Evolutionary conservation across 1,140 invertebrate genomes (phyloP).

Genomic region (Cataglyphis hispanica): DNA sequence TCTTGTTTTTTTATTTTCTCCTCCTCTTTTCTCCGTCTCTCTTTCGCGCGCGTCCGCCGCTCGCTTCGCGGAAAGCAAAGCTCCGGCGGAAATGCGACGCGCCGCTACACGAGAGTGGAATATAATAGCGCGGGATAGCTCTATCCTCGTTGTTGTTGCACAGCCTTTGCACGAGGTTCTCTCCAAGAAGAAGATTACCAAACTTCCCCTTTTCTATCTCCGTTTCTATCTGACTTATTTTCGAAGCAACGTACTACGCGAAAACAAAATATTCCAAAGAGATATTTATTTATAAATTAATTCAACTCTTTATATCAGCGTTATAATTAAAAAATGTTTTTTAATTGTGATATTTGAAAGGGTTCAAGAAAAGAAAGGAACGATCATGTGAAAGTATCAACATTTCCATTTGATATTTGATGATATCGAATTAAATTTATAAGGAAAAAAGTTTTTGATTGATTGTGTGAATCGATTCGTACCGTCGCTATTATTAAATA

Average conservation of each 20-base stretch:
- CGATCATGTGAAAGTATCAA: neutral
- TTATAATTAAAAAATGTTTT: neutral
- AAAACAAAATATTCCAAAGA: neutral
- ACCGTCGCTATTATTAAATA: neutral
- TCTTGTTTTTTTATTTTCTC: constrained; percentile 38
- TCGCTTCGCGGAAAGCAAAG: constrained; percentile 57
- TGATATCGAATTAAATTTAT: neutral
- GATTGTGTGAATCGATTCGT: neutral
- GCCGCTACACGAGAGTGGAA: constrained; percentile 62
- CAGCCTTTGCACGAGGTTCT: neutral
- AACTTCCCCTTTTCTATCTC: neutral
- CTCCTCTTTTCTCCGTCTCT: neutral
- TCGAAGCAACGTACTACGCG: neutral
- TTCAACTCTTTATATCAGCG: neutral
- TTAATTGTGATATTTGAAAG: neutral
- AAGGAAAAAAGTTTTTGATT: neutral
- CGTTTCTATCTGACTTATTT: neutral
- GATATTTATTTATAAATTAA: neutral
- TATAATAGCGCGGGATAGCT: constrained; percentile 53
- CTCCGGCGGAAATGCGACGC: constrained; percentile 60
- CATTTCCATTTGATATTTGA: neutral
- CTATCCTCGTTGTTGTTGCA: constrained; percentile 7
- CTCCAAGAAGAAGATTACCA: neutral
- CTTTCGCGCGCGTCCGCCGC: neutral
- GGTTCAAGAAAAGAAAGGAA: neutral